These are phyloP conservation scores for Lycodopsis pacificus DNA, from an alignment of 2,797 vertebrate species.

Conservation along the genomic window DNA sequence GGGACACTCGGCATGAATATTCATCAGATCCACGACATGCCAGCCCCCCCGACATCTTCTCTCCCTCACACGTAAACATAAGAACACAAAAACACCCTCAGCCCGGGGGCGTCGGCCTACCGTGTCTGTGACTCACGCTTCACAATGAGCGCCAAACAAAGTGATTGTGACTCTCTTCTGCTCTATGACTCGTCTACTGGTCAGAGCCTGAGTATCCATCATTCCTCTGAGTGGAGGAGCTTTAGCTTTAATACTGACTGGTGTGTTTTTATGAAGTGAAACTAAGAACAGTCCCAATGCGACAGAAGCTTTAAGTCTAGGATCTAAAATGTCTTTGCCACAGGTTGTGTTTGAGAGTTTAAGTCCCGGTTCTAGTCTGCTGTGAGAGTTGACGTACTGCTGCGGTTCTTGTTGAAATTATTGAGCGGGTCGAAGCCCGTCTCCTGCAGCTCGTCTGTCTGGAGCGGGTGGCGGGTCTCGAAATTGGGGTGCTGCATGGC, in stretches of 20 bases:
- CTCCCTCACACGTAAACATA: constrained; percentile 42
- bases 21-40: constrained; percentile 91
- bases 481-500: constrained; percentile 94
- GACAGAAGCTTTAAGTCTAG: background rate
- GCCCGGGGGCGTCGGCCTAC: constrained; percentile 49
- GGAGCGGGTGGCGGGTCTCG: constrained; percentile 93
- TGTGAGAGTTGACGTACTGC: constrained; percentile 80
- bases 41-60: constrained; percentile 50
- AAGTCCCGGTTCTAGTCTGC: background rate
- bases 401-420: constrained; percentile 87
- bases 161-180: constrained; percentile 11
- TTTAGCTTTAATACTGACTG: background rate
- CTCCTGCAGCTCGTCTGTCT: constrained; percentile 96
- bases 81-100: constrained; percentile 52
- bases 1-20: constrained; percentile 96
- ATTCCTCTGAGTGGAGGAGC: background rate
- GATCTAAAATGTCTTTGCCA: background rate
- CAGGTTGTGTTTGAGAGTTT: background rate
- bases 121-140: constrained; percentile 65
- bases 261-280: background rate
- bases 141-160: constrained; percentile 17
- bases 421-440: constrained; percentile 93
- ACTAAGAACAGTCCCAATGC: background rate
- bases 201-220: background rate
- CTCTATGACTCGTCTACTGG: background rate